Evolutionary conservation across 2,888 invertebrate species (phyloP).

Genomic region (Pollenia griseotomentosa): DNA sequence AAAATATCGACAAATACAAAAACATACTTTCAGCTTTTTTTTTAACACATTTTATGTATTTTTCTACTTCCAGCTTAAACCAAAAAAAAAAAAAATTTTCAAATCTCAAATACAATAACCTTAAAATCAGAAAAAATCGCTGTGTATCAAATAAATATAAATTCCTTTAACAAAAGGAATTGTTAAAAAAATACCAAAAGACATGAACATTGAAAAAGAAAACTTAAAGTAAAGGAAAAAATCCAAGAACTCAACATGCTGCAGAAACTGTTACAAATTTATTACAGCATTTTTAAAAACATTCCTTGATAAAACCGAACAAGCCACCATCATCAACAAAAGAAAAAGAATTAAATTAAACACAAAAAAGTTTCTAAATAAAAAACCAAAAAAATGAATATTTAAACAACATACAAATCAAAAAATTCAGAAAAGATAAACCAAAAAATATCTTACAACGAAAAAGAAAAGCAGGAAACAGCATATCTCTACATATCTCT

Average conservation of each 20-base stretch:
- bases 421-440: constrained; percentile 4
- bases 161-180: constrained; percentile 17
- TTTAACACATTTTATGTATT: neutral
- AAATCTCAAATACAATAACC: constrained; percentile 11
- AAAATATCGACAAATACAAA: neutral
- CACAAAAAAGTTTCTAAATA: constrained; percentile 6
- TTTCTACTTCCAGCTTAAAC: constrained; percentile 52
- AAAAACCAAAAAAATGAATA: constrained; percentile 40
- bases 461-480: constrained; percentile 32
- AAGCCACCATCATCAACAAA: constrained; percentile 8
- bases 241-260: constrained; percentile 56
- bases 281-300: constrained; percentile 70
- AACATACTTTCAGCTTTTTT: too few species aligned
- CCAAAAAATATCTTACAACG: constrained; percentile 13
- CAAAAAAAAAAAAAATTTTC: constrained; percentile 11
- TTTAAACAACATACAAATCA: constrained; percentile 14
- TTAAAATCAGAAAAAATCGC: constrained; percentile 52
- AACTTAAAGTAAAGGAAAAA: neutral
- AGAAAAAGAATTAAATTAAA: neutral
- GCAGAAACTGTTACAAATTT: constrained; percentile 62
- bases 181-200: constrained; percentile 45
- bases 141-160: constrained; percentile 48
- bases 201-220: constrained; percentile 26
- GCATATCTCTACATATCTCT: constrained; percentile 66
- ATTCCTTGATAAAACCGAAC: constrained; percentile 67